A percentile compares a stretch with the other conserved stretches of the same genome.
Conservation (phyloP, 2,113 vertebrate species). For the Agapornis roseicollis region DNA sequence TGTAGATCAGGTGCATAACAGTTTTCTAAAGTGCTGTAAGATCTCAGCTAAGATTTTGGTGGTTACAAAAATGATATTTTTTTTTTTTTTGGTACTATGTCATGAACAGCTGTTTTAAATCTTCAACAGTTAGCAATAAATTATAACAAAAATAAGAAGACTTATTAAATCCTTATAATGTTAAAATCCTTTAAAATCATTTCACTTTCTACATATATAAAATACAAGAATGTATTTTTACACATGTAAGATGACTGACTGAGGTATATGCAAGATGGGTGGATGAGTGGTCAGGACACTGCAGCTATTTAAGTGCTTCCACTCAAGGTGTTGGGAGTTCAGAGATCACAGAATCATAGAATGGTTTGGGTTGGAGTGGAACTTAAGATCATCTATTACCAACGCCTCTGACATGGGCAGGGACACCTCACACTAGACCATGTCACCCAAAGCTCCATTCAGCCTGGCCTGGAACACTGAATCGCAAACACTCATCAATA, state of each 20-base stretch:
- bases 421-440: background rate
- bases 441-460: background rate
- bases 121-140: background rate
- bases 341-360: background rate
- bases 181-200: background rate
- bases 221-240: background rate
- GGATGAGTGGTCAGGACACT: background rate
- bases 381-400: background rate
- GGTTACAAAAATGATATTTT: background rate
- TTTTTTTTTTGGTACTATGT: background rate
- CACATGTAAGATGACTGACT: background rate
- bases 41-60: background rate
- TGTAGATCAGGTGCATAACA: background rate
- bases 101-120: background rate
- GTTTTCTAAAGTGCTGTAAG: background rate
- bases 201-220: background rate
- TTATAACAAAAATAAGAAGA: background rate
- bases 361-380: background rate
- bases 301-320: background rate
- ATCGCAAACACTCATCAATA: background rate
- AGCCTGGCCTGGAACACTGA: background rate
- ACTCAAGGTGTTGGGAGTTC: background rate
- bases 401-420: background rate
- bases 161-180: background rate
- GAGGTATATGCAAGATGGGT: background rate